Evolutionary conservation across 1,140 invertebrate species (phyloP), one percentile per base, ranked within the genome.

Genomic region (Drosophila santomea): DNA sequence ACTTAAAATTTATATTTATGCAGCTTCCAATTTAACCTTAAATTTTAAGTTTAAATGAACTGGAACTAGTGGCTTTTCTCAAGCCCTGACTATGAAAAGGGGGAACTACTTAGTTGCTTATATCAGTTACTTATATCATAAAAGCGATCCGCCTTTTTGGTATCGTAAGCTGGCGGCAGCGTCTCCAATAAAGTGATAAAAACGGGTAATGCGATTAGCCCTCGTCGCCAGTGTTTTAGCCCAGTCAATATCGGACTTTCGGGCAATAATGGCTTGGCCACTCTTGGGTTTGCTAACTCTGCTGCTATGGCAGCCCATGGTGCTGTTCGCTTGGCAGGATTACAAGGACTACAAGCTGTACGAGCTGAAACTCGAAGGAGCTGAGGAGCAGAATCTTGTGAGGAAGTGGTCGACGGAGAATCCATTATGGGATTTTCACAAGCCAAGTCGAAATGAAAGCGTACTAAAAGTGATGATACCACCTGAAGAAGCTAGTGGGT

Each of bases 381-480:
- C 4, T 0, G 7, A 8, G 1, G 36, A 89, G 11, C 41, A 47
- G 14, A 50, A 45, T 17, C 23, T 68, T 20, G 15, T 85, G 45
- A 45, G 32, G 3, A 51, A 68, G 11, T 41, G 63, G 41, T 50
- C 59, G 0, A 41, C 14, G n/a, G 47, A 69, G 28, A 55, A 78
- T 1, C 56, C 75, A 0, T 38, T 51, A 8, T 79, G 63, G 78
- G 85, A 90, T 44, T 74, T 85, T 32, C 17, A 81, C 2, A 62
- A 35, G 2, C 8, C 39, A 38, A 45, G 23, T 8, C 35, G 52
- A 1, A 51, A 74, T 63, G 63, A 43, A 0, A 73, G 47, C 11
- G 45, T n/a, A 4, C 38, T 57, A 0, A 48, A 68, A 7, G 77
- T 93, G 6, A 78, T 93, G 74, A 84, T 93, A 45, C 68, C 91